Evolutionary conservation across 2,888 invertebrate genomes (phyloP), one percentile per base, ranked within the genome.

Genomic region (Agriopis leucophaearia): DNA sequence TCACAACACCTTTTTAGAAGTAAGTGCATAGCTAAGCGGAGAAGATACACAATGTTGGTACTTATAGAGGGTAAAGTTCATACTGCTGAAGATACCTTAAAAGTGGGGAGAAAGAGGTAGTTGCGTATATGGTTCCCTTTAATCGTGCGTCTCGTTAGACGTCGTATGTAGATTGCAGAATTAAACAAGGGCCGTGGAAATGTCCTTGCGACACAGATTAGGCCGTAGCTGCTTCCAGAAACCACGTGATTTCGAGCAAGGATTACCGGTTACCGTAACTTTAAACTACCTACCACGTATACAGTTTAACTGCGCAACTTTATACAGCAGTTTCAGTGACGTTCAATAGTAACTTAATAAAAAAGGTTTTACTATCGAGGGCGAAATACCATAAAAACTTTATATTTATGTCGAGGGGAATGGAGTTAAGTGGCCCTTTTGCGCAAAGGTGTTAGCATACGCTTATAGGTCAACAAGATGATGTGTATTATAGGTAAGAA

Each of bases 281-380:
- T 69, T 60, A 64, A 64, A 64, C 56, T 56, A 69, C 60, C 59
- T 69, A 69, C 64, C 13, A 60, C 47, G 64, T 69, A 63, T 58
- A 59, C 58, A 59, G 63, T 63, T 67, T 63, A 69, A 69, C 68
- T 69, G 64, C 68, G 68, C 59, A 64, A 69, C 64, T 69, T 69
- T 69, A 64, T 69, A 69, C 60, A 64, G 44, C 68, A 64, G 60
- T 64, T 64, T 65, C 65, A 62, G 65, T 65, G 16, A 58, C 64
- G 65, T 65, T 69, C 65, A 69, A 69, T 69, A 62, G 69, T 65
- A 65, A 69, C 62, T 65, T 69, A 69, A 69, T 69, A 69, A 69
- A 69, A 69, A 65, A 62, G 65, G 69, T 69, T 69, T 69, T 69
- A 69, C 69, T 69, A 69, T 65, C 65, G 65, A 62, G 65, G 69